Evolutionary conservation across 2,797 vertebrate genomes (phyloP).

Genomic region (Trichosurus vulpecula): DNA sequence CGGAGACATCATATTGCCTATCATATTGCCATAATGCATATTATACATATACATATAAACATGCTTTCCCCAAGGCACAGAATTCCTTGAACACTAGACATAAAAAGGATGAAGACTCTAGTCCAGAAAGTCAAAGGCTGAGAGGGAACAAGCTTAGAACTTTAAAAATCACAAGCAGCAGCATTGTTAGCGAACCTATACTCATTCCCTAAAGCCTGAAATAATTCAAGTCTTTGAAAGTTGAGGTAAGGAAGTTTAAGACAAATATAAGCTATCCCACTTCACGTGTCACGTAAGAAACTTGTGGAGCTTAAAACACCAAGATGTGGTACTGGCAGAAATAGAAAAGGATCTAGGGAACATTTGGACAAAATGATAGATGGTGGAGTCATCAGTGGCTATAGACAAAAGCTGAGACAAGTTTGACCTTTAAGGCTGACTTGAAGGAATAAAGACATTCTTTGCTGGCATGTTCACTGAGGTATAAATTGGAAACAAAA

Average conservation of each 20-base stretch:
- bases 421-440: background rate
- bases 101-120: background rate
- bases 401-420: background rate
- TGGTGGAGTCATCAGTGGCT: background rate
- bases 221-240: background rate
- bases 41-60: background rate
- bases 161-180: background rate
- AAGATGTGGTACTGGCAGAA: background rate
- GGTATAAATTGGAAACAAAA: background rate
- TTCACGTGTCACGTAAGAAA: background rate
- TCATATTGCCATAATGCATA: too few relatives aligned
- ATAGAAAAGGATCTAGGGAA: background rate
- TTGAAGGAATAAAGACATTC: background rate
- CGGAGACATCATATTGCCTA: too few relatives aligned
- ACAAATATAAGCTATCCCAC: background rate
- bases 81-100: background rate
- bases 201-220: background rate
- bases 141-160: background rate
- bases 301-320: background rate
- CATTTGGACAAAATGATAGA: background rate
- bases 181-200: background rate
- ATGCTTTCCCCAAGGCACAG: background rate
- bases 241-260: background rate
- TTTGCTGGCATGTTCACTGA: background rate
- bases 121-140: background rate